A percentile compares a stretch with the other conserved stretches of the same genome.
phyloP scores from a whole-genome alignment of 2,113 vertebrate genomes.

The Pomatostomus ruficeps region DNA sequence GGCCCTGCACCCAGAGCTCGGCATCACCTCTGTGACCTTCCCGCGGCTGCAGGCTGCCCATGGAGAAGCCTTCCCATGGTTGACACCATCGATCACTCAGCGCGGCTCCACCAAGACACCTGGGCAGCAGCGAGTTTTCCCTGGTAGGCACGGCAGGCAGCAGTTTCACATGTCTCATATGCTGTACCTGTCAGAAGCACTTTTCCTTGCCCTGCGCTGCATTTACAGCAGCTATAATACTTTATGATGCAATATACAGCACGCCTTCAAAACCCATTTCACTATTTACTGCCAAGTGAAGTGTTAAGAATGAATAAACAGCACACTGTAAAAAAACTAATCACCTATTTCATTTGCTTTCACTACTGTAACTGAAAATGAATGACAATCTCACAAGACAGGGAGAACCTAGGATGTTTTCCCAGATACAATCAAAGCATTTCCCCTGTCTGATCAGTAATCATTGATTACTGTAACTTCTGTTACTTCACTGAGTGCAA shows the following conservation, averaged over 20 bases:
- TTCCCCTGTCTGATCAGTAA: not conserved
- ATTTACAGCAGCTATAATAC: not conserved
- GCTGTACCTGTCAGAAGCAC: not conserved
- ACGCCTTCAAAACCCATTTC: not conserved
- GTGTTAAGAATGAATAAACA: conserved; percentile 26
- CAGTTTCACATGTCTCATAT: not conserved
- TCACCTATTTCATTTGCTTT: conserved; percentile 1
- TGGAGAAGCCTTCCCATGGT: not conserved
- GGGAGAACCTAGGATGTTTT: not conserved
- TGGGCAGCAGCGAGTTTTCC: not conserved
- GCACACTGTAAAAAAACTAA: not conserved
- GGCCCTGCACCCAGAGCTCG: not conserved
- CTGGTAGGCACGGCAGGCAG: not conserved
- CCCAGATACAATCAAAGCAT: not conserved
- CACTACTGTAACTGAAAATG: not conserved
- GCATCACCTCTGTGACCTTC: not conserved
- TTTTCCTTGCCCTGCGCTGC: not conserved
- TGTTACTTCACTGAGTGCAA: not conserved
- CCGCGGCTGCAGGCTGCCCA: not conserved
- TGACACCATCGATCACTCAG: not conserved
- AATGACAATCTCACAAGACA: not conserved
- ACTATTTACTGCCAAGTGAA: conserved; percentile 1
- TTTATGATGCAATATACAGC: conserved; percentile 30
- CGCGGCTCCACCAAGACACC: not conserved
- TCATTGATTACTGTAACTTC: no score